Conservation (phyloP, 2,113 vertebrate genomes). For the Poecilia latipinna region DNA sequence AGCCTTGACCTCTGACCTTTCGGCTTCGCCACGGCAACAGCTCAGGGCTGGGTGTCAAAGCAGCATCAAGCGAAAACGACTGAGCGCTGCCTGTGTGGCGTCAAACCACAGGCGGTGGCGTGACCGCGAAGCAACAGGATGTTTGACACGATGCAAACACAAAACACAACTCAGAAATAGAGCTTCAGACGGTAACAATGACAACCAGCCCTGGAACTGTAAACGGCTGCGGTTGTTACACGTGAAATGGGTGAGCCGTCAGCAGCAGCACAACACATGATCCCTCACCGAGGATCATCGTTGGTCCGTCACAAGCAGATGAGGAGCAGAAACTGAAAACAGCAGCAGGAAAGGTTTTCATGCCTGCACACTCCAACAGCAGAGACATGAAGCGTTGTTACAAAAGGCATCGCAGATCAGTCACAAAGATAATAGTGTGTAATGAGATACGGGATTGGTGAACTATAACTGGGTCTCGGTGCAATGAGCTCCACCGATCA, state of each 20-base stretch:
- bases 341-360: slow-evolving; percentile 15
- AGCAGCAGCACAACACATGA: slow-evolving; percentile 31
- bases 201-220: slow-evolving; percentile 39
- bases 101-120: background rate
- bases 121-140: background rate
- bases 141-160: background rate
- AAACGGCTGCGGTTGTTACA: background rate
- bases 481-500: no score
- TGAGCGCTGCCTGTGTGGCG: background rate
- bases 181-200: no score
- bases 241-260: slow-evolving; percentile 21
- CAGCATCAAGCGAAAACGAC: background rate
- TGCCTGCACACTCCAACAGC: no score
- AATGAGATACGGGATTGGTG: no score
- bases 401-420: background rate
- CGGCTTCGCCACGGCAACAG: slow-evolving; percentile 17
- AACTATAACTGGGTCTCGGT: no score
- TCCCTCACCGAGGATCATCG: slow-evolving; percentile 33
- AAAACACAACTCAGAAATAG: background rate
- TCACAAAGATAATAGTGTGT: no score
- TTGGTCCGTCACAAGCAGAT: slow-evolving; percentile 20
- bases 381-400: background rate
- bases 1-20: slow-evolving; percentile 19
- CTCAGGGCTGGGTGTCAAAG: slow-evolving; percentile 28
- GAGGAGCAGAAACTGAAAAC: background rate